These are phyloP conservation scores for Serilophus lunatus DNA, from an alignment of 2,113 vertebrate genomes.

Conservation along the genomic window DNA sequence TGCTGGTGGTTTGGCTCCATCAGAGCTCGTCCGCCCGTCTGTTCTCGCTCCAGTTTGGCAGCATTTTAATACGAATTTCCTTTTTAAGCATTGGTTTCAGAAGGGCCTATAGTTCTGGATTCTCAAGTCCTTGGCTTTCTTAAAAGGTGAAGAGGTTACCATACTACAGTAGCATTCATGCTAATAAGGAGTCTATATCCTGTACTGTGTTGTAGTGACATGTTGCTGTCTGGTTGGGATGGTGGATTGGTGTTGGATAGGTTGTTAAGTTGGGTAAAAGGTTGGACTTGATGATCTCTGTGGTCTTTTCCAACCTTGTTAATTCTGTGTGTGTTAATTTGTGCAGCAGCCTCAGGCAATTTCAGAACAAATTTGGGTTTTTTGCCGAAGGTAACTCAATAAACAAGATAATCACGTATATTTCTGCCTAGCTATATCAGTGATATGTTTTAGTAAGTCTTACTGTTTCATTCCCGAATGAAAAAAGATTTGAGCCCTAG, in stretches of 20 bases:
- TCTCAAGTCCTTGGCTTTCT: background rate
- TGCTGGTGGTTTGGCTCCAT: background rate
- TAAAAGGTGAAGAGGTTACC: background rate
- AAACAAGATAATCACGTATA: background rate
- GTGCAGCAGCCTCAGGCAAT: background rate
- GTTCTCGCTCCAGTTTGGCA: background rate
- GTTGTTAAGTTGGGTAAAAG: too few species aligned
- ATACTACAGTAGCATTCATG: background rate
- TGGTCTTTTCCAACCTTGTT: too few species aligned
- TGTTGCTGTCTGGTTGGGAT: too few species aligned
- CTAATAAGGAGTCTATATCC: background rate
- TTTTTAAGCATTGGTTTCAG: background rate
- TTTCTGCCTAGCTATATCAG: background rate
- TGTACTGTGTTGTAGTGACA: rapidly evolving
- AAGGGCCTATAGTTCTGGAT: background rate
- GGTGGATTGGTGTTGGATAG: too few species aligned
- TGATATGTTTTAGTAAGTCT: background rate
- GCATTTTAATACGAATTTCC: background rate
- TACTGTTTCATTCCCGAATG: background rate
- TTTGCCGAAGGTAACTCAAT: background rate
- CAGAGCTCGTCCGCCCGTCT: background rate
- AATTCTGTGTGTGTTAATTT: background rate
- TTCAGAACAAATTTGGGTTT: background rate
- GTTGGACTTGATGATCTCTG: too few species aligned
- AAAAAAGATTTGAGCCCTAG: background rate